Base-by-base conservation (phyloP, 2,113 vertebrate species). In the Glareola pratincola region DNA sequence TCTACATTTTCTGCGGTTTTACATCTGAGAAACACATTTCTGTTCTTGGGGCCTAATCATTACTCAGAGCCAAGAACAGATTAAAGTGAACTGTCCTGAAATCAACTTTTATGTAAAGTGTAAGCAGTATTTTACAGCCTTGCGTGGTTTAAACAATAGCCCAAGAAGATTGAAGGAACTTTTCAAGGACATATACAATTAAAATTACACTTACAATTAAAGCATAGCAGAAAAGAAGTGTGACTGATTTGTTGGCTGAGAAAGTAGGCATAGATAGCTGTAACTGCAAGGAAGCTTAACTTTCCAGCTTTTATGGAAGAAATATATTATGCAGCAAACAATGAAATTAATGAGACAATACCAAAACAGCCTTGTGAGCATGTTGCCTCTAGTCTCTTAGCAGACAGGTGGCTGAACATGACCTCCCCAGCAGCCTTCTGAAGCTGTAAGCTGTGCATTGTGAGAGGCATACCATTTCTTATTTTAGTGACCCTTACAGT, bases 41-140 rank as follows among this genome's bases (percentile, higher is more conserved):
- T 81, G 12, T 51, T 76, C 73, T 37, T 67, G 53, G 13, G 34
- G 41, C 60, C 59, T 90, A 91, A 81, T 93, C 26, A 75, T 67
- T 77, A 19, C 66, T 39, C 29, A 21, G 47, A 85, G 62, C 79
- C 69, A 94, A 94, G 54, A 96, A 62, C 36, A 91, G 72, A 73
- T 74, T 80, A 80, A 72, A 57, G 62, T 56, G 75, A 63, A 67
- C 45, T 95, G 71, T 89, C 83, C 71, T 83, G 74, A 91, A 96
- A 89, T 75, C 83, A 91, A 90, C 86, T 93, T 91, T 60, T 45
- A 15, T 72, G 36, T 63, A 64, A 92, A 89, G 32, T 47, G 18
- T 64, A 77, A 90, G 79, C 56, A 69, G 72, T 68, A 62, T 75
- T 66, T 90, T 36, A 71, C 45, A 72, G 48, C 30, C 41, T 69